A percentile compares a stretch with the other conserved stretches of the same genome.
Conservation (phyloP, 1,140 invertebrate species). For the Oncopeltus fasciatus region DNA sequence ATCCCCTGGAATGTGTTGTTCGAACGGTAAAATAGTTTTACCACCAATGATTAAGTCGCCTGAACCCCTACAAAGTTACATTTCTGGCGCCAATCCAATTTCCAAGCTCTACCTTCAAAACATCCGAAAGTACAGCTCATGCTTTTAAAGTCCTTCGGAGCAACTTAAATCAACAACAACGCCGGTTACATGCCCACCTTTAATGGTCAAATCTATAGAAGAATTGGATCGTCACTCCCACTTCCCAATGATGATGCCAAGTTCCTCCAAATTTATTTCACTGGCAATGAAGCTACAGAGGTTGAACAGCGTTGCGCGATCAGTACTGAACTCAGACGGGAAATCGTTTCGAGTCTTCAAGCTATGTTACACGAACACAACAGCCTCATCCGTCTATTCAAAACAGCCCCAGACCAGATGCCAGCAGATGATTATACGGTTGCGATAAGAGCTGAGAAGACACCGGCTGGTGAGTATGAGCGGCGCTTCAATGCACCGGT, state of each 20-base stretch:
- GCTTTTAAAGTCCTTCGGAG: neutral
- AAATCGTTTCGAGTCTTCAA: neutral
- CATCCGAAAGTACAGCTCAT: neutral
- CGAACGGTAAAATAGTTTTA: neutral
- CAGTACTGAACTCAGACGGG: constrained; percentile 32
- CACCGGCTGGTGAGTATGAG: constrained; percentile 33
- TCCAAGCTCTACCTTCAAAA: neutral
- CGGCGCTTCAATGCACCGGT: constrained; percentile 8
- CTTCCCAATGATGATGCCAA: constrained; percentile 24
- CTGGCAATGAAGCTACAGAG: constrained; percentile 26
- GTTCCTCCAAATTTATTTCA: constrained; percentile 34
- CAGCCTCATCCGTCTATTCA: constrained; percentile 27
- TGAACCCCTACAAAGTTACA: neutral
- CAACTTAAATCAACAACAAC: neutral
- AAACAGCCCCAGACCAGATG: constrained; percentile 32
- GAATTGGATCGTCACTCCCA: constrained; percentile 29
- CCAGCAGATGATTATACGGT: constrained; percentile 21
- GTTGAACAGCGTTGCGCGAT: constrained; percentile 15
- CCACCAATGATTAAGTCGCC: neutral
- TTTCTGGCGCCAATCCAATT: neutral
- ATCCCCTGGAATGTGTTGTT: neutral
- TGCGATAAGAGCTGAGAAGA: constrained; percentile 25
- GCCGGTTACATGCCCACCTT: constrained; percentile 30
- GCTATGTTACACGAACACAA: neutral
- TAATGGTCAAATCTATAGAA: constrained; percentile 36